Evolutionary conservation across 2,797 vertebrate genomes (phyloP), one percentile per base, ranked within the genome.

Genomic region (Sandelia bainsii): DNA sequence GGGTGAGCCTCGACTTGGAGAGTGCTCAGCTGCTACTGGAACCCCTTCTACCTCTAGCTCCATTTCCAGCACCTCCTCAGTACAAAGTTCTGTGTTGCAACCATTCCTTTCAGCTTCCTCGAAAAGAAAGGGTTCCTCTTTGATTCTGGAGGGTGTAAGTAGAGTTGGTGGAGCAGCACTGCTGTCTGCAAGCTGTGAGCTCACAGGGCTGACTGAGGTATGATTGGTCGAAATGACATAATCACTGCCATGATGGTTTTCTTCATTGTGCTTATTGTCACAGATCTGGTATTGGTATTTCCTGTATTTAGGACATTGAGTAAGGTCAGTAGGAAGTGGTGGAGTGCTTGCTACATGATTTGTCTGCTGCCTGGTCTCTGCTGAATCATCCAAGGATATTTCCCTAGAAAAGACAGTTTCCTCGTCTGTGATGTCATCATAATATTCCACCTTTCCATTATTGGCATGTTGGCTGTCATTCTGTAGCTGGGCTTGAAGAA

Each of bases 401-500:
- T 69, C 54, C 20, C 80, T 79, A 11, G 80, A 48, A 70, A 93
- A 89, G 69, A 89, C 91, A 0, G 92, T 91, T 51, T 94, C 93
- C 16, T 84, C 74, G 0, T 12, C 54, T 0, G 42, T 62, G 25
- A 94, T 87, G 71, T 93, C 93, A 44, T 94, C 95, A 1, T 92
- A 70, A 11, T 93, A 78, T 87, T 93, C 89, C 91, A 93, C 27
- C 92, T 93, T 86, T 42, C 79, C 82, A n/a, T 84, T 82, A n/a
- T 94, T 91, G 86, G 93, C 92, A 77, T 96, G 94, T 53, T 95
- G 95, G 63, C 82, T 79, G 0, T 96, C 95, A 79, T 94, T 96
- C 89, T 96, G 95, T 62, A 98, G 95, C 72, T 98, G 96, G 0
- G 95, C 95, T 90, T 97, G 95, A 79, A 99, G 95, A 86, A 98